Base-by-base conservation (phyloP, 2,797 vertebrate species). In the Sebastes cheni region DNA sequence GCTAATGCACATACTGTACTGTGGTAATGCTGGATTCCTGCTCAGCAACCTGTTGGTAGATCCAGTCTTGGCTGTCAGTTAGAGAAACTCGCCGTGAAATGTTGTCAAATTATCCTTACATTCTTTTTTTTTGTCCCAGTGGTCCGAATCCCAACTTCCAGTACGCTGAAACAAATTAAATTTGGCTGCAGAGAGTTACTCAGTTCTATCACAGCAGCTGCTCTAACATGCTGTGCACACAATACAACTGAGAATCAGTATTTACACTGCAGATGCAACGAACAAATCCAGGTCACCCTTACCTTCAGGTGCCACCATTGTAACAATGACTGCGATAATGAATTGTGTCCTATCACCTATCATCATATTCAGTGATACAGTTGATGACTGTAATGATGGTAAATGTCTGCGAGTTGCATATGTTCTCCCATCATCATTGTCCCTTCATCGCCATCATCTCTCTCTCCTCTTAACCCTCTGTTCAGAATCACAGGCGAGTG, bases 401-500 rank as follows among this genome's bases (percentile, higher is more conserved):
- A 64, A 77, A 70, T 42, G 32, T 64, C 34, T 65, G 50, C 42
- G 50, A 74, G 61, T 8, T 65, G 50, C 67, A 72, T 68, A 13
- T 54, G 61, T 54, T 68, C n/a, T 27, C 8, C 55, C 18, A 32
- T 70, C 72, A 62, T 39, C 39, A 22, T 66, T 55, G 62, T 67
- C 29, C 20, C 42, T 30, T 11, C 72, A 29, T 72, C 61, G 8
- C 25, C 72, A 11, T 66, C 80, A 65, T 56, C 62, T 60, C 68
- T 14, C 39, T 27, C 75, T n/a, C 42, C 55, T 70, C 72, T 14
- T 39, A 13, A 23, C 60, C 67, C 58, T 69, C 68, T 75, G 52
- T 65, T 72, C 76, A 80, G 80, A 79, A 76, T 86, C 32, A 83
- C 70, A 78, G 78, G 64, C 58, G 74, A 93, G 77, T 75, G 84